A percentile compares a stretch with the other conserved stretches of the same genome.
Evolutionary conservation across 2,888 invertebrate species (phyloP).

Genomic region (Epinotia bilunana): DNA sequence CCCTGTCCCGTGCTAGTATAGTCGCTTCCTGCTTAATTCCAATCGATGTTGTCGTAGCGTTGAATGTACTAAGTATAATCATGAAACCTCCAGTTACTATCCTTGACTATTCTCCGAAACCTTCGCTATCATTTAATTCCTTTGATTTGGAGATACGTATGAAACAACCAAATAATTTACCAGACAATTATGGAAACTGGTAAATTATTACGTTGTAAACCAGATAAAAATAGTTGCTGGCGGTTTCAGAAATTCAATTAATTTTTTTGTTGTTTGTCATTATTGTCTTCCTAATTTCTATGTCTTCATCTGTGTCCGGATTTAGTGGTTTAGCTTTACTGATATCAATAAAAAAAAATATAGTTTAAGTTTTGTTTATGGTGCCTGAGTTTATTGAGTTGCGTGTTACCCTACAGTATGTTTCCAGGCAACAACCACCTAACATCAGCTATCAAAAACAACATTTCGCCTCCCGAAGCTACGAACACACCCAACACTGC

Average conservation of each 20-base stretch:
- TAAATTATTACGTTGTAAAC: background rate
- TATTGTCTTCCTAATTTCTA: background rate
- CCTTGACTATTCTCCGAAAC: background rate
- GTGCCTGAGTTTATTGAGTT: constrained; percentile 19
- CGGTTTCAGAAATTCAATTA: background rate
- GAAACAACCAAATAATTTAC: background rate
- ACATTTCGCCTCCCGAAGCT: constrained; percentile 64
- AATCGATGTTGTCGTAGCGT: constrained; percentile 57
- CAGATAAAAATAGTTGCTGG: background rate
- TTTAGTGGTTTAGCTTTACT: constrained; percentile 6
- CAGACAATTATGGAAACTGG: background rate
- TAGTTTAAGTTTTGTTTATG: constrained; percentile 18
- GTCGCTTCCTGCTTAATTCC: constrained; percentile 62
- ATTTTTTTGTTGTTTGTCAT: constrained; percentile 11
- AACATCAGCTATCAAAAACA: constrained; percentile 69
- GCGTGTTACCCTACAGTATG: constrained; percentile 50
- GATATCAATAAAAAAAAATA: background rate
- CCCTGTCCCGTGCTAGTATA: constrained; percentile 57
- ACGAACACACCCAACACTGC: constrained; percentile 66
- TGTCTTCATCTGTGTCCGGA: constrained; percentile 10
- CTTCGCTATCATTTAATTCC: background rate
- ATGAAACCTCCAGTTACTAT: constrained; percentile 9
- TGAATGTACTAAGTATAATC: constrained; percentile 6
- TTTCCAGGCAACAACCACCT: constrained; percentile 77
- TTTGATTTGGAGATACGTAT: background rate